These are phyloP conservation scores for Ctenopoma kingsleyae DNA, from an alignment of 2,797 vertebrate species.

Conservation along the genomic window DNA sequence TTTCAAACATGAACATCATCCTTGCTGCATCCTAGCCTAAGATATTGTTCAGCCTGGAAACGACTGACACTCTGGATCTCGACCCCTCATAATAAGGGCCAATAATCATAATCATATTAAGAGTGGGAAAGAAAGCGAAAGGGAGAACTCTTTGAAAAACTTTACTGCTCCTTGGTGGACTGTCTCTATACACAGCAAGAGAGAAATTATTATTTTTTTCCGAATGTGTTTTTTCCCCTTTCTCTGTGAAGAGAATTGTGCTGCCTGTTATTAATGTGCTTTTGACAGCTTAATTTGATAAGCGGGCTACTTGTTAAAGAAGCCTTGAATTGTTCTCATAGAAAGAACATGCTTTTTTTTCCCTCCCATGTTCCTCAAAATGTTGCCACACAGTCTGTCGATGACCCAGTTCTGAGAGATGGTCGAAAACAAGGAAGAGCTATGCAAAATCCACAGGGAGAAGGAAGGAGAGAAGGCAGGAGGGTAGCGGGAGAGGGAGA, in stretches of 20 bases:
- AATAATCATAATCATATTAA: slow-evolving; percentile 43
- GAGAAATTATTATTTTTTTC: slow-evolving; percentile 45
- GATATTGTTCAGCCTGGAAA: slow-evolving; percentile 59
- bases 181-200: slow-evolving; percentile 60
- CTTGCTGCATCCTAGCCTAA: slow-evolving; percentile 31
- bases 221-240: slow-evolving; percentile 36
- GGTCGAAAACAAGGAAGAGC: slow-evolving; percentile 85
- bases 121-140: slow-evolving; percentile 53
- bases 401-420: slow-evolving; percentile 88
- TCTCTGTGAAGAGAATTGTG: slow-evolving; percentile 71
- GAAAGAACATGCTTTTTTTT: slow-evolving; percentile 63
- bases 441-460: slow-evolving; percentile 79
- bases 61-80: slow-evolving; percentile 55
- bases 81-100: slow-evolving; percentile 45
- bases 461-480: slow-evolving; percentile 67
- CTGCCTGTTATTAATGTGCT: slow-evolving; percentile 83
- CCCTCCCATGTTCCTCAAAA: slow-evolving; percentile 81
- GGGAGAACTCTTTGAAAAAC: slow-evolving; percentile 60
- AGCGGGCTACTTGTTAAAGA: slow-evolving; percentile 82
- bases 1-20: slow-evolving; percentile 39
- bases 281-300: slow-evolving; percentile 86
- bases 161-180: slow-evolving; percentile 62
- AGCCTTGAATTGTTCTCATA: slow-evolving; percentile 78
- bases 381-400: slow-evolving; percentile 80
- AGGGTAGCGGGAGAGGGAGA: slow-evolving; percentile 58